A percentile compares a stretch with the other conserved stretches of the same genome.
These are phyloP conservation scores for Listronotus oregonensis DNA, from an alignment of 1,140 invertebrate species.

Conservation along the genomic window DNA sequence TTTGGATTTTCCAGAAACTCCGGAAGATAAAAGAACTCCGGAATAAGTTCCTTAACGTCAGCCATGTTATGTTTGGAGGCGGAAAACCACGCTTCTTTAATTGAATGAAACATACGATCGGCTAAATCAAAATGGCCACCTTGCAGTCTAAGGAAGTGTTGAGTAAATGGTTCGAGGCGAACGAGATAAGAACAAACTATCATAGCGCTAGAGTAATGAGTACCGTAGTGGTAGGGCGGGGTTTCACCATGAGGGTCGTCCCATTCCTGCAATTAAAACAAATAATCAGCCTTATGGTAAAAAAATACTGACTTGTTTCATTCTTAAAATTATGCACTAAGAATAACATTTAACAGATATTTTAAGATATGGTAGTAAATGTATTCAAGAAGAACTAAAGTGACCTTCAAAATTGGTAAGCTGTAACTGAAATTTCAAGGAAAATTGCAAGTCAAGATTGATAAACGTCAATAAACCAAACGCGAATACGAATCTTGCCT, in stretches of 20 bases:
- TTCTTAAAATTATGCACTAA: neutral
- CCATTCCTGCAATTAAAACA: constrained; percentile 95
- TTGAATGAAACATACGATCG: constrained; percentile 98
- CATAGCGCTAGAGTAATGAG: constrained; percentile 99
- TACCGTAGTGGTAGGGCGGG: constrained; percentile 98
- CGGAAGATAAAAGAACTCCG: constrained; percentile 98
- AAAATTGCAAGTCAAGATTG: too few relatives aligned
- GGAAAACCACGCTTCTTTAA: constrained; percentile 97
- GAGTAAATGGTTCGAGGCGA: constrained; percentile 97
- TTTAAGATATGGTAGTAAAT: too few relatives aligned
- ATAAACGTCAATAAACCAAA: too few relatives aligned
- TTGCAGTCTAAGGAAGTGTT: constrained; percentile 94
- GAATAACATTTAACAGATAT: too few relatives aligned
- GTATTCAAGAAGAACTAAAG: too few relatives aligned
- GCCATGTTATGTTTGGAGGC: constrained; percentile 99
- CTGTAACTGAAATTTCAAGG: too few relatives aligned
- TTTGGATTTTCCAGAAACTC: constrained; percentile 94
- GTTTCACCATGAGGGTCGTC: constrained; percentile 97
- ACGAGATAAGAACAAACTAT: constrained; percentile 99
- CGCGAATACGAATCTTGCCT: too few relatives aligned
- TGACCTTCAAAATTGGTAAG: too few relatives aligned
- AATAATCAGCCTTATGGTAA: constrained; percentile 30
- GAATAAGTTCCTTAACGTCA: constrained; percentile 98
- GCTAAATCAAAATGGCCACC: constrained; percentile 99
- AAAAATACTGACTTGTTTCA: neutral